Conservation (phyloP, 1,140 invertebrate species). For the Danaus plexippus region DNA sequence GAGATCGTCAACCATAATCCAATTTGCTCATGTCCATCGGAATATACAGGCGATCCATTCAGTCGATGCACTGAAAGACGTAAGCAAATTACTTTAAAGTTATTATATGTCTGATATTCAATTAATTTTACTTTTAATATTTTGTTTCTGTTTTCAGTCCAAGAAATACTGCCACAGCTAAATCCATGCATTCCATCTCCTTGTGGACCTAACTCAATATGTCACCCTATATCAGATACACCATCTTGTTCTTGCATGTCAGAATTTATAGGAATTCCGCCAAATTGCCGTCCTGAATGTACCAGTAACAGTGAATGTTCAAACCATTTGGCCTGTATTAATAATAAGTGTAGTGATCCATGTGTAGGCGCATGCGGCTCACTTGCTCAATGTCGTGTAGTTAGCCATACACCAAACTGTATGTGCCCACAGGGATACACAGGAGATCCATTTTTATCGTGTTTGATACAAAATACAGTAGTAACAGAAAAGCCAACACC, state of each 20-base stretch:
- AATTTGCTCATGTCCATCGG: constrained; percentile 76
- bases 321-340: constrained; percentile 76
- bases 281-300: constrained; percentile 79
- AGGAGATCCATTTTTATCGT: constrained; percentile 75
- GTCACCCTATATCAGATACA: constrained; percentile 74
- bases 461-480: constrained; percentile 49
- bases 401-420: constrained; percentile 78
- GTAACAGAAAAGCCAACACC: constrained; percentile 59
- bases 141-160: constrained; percentile 57
- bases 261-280: constrained; percentile 75
- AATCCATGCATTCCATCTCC: constrained; percentile 83
- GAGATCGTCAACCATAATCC: constrained; percentile 77
- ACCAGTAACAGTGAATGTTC: constrained; percentile 77
- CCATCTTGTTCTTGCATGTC: constrained; percentile 79
- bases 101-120: background rate
- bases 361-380: constrained; percentile 76
- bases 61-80: constrained; percentile 75
- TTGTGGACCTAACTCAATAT: constrained; percentile 81
- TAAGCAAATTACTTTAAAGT: constrained; percentile 34
- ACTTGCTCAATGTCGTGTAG: constrained; percentile 77
- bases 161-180: constrained; percentile 63
- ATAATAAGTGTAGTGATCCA: constrained; percentile 79
- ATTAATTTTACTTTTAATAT: background rate
- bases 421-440: constrained; percentile 72
- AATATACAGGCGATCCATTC: constrained; percentile 81